Percentiles rank a stretch among this genome's conserved stretches.
Evolutionary conservation across 2,797 vertebrate species (phyloP).

Genomic region (Chanos chanos): DNA sequence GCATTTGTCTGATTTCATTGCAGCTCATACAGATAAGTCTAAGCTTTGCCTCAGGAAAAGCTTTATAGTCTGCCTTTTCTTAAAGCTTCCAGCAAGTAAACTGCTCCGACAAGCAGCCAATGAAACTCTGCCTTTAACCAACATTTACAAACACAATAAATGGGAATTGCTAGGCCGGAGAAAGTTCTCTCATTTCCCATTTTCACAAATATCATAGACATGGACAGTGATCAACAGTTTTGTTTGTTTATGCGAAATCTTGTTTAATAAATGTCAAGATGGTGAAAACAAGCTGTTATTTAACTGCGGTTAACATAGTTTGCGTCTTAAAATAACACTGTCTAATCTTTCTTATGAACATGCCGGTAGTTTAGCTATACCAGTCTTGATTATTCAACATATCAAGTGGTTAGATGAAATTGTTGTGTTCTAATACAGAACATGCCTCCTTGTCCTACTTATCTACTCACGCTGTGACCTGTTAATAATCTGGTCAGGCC

Average conservation of each 20-base stretch:
- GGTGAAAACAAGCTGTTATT: background rate
- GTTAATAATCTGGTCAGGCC: slow-evolving; percentile 53
- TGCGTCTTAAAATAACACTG: background rate
- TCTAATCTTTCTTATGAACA: no score
- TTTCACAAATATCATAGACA: background rate
- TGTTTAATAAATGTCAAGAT: no score
- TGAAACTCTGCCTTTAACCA: no score
- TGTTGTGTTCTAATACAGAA: slow-evolving; percentile 13
- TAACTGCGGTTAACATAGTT: background rate
- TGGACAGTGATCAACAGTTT: background rate
- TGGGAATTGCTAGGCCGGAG: no score
- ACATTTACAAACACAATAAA: no score
- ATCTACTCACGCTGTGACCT: slow-evolving; percentile 61
- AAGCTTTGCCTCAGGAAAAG: slow-evolving; percentile 50
- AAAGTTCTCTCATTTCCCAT: background rate
- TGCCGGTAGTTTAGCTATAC: no score
- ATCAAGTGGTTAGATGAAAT: slow-evolving; percentile 36
- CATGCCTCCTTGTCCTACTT: slow-evolving; percentile 49
- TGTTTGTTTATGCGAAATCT: background rate
- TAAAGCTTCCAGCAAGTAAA: background rate
- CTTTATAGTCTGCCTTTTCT: background rate
- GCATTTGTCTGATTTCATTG: slow-evolving; percentile 49
- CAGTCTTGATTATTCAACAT: slow-evolving; percentile 14
- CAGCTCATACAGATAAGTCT: slow-evolving; percentile 48
- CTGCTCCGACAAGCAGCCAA: no score